These are phyloP conservation scores for Myrmecophaga tridactyla DNA, from an alignment of 2,113 vertebrate species.

Conservation along the genomic window DNA sequence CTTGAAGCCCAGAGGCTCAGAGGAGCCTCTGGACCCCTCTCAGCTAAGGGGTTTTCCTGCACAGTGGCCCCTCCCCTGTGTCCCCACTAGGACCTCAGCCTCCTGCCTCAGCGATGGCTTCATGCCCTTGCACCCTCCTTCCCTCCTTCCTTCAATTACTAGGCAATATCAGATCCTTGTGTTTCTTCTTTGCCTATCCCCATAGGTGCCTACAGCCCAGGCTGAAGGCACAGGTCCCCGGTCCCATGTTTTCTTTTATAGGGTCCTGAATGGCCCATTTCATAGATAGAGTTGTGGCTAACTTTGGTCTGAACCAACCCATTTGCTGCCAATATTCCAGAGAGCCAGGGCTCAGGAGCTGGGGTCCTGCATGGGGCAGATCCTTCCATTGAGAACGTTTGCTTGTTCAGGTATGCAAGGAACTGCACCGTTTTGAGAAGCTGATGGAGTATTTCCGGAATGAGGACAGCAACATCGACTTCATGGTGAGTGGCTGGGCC, in stretches of 20 bases:
- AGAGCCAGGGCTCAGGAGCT: not conserved
- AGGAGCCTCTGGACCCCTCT: slow-evolving; percentile 39
- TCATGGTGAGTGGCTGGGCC: slow-evolving; percentile 87
- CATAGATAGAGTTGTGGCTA: not conserved
- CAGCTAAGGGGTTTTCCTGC: slow-evolving; percentile 46
- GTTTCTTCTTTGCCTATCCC: not conserved
- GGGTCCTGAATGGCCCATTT: not conserved
- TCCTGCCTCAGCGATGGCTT: not conserved
- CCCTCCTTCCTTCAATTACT: not conserved
- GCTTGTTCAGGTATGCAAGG: slow-evolving; percentile 92
- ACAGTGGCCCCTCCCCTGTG: not conserved
- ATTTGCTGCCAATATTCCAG: not conserved
- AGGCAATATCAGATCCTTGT: not conserved
- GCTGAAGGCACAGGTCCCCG: not conserved
- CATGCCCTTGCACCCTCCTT: not conserved
- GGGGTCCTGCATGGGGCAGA: not conserved
- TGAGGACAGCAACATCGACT: slow-evolving; percentile 98
- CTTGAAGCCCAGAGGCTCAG: slow-evolving; percentile 60
- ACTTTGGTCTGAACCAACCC: not conserved
- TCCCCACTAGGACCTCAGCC: not conserved
- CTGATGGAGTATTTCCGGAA: slow-evolving; percentile 97
- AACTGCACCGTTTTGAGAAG: slow-evolving; percentile 96
- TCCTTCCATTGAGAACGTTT: not conserved
- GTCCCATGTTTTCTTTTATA: not conserved
- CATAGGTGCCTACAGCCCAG: not conserved